Evolutionary conservation across 2,797 vertebrate genomes (phyloP).

Genomic region (Sylvia borin): DNA sequence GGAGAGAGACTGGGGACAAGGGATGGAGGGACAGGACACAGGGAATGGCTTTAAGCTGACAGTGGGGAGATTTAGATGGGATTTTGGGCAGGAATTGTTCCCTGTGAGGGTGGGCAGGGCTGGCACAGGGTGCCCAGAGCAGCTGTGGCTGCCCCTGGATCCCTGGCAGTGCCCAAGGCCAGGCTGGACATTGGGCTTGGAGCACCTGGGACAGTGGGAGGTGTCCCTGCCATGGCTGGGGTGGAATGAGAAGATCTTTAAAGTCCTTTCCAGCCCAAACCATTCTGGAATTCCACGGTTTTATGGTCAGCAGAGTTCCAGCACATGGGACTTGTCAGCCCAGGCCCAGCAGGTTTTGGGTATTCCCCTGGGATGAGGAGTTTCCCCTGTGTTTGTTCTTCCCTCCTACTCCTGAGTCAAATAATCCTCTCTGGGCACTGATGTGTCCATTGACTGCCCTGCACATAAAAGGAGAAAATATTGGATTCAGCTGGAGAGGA

Average conservation of each 20-base stretch:
- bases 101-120: rapidly evolving
- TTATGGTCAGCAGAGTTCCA: not conserved
- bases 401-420: not conserved
- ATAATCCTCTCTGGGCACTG: not conserved
- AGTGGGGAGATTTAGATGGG: rapidly evolving
- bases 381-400: rapidly evolving
- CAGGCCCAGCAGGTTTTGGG: not conserved
- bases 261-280: not conserved
- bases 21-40: not conserved
- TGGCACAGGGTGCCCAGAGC: not conserved
- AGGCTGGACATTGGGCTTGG: not conserved
- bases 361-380: not conserved
- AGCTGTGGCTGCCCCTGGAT: not conserved
- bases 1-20: not conserved
- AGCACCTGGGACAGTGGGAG: not conserved
- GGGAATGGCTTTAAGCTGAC: not conserved
- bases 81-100: rapidly evolving
- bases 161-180: not conserved
- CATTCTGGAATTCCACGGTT: not conserved
- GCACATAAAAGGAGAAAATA: not conserved
- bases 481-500: not conserved
- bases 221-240: not conserved
- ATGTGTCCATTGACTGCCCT: not conserved
- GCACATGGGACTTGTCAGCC: not conserved
- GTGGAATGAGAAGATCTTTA: not conserved